Evolutionary conservation across 2,797 vertebrate species (phyloP), one percentile per base, ranked within the genome.

Genomic region (Pristis pectinata): DNA sequence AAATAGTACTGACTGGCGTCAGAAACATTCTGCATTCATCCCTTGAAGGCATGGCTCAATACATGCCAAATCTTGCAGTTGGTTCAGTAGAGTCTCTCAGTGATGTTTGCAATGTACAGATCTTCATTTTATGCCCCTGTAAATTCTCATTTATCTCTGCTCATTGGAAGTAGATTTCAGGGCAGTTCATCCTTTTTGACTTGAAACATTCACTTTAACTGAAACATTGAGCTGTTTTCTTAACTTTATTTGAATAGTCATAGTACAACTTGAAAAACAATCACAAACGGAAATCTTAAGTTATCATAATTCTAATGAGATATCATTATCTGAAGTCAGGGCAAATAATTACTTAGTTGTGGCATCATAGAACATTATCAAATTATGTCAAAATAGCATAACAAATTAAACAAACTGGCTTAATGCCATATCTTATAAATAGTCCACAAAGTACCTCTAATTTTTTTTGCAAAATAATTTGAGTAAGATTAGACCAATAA

Each of bases 21-120:
- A 96, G 95, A 77, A 96, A 95, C 95, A 95, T 95, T 96, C 95
- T 94, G 95, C 95, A 89, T 95, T 96, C 95, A 96, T 95, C 96
- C 95, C 96, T 96, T 95, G 95, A 96, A 97, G 97, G 96, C 96
- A 95, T 93, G 95, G 83, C 61, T 95, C 96, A 94, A 95, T 95
- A 95, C 96, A 97, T 96, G 96, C 95, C 96, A 95, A 95, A 95
- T 96, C 96, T 96, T 95, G 95, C 95, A 95, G 79, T 95, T 70
- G 95, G 95, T 95, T 95, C 95, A 95, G 64, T 85, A 95, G 95
- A 67, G 83, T 94, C 72, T 95, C 77, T 96, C 96, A 96, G 95
- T 95, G 96, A 97, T 97, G 97, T 98, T 98, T 97, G 97, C 97
- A 96, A 97, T 95, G 96, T 92, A 94, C 96, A 96, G 97, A 97